Base-by-base conservation (phyloP, 2,797 vertebrate species). In the Tympanoctomys barrerae region DNA sequence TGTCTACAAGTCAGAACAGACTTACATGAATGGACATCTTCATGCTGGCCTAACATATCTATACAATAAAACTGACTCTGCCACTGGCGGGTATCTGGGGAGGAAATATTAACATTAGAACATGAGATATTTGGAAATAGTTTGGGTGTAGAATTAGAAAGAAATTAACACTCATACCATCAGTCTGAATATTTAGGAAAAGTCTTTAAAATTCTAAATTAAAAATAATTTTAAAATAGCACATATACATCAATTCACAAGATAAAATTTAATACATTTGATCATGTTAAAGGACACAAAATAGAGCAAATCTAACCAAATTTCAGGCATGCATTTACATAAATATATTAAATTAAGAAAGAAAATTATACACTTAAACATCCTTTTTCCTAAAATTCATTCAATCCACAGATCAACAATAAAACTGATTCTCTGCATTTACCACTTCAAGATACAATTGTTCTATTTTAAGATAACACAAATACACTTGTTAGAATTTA, bases 261-360 rank as follows among this genome's bases (percentile, higher is more conserved):
- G 98, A 98, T 98, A 98, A 98, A 98, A 98, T 98, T 98, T 98
- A 98, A 98, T 98, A 98, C 98, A 98, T 98, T 98, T 98, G 98
- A 98, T 98, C 98, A 98, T 87, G 98, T 98, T 98, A 98, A 98
- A 97, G 96, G 97, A 98, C 98, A 98, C 97, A 98, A 98, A 98
- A 98, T 98, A 98, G 95, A 98, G 96, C 96, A 98, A 97, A 97
- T 98, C 98, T 99, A 98, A 97, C 95, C 96, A 98, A 98, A 98
- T 97, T 98, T 97, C 97, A 97, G 97, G 98, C 98, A 99, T 99
- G 98, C 98, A 98, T 98, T 98, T 98, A 98, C 98, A 98, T 98
- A 98, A 98, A 98, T 98, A 98, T 98, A 98, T 98, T 98, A 98
- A 98, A 98, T 98, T 98, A 98, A 98, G 97, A 98, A 98, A 98